Percentiles rank a stretch among this genome's conserved stretches.
phyloP scores from a whole-genome alignment of 2,888 invertebrate species.

The Clepsis dumicolana region DNA sequence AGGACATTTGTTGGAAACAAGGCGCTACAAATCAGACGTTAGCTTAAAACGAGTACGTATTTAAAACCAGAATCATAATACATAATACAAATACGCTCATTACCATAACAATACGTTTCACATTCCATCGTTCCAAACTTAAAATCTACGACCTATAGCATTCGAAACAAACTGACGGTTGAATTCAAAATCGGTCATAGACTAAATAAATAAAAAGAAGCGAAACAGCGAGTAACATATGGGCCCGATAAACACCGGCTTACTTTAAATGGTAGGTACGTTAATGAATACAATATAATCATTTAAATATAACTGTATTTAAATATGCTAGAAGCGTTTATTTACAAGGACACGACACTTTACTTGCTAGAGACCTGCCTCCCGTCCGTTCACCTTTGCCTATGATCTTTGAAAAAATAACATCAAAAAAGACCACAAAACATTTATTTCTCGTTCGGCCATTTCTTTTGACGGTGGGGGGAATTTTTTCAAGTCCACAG shows the following conservation, averaged over 20 bases:
- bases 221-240: slow-evolving; percentile 40
- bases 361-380: slow-evolving; percentile 75
- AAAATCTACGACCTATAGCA: slow-evolving; percentile 19
- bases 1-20: not conserved
- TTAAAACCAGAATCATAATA: slow-evolving; percentile 6
- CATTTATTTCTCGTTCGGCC: not conserved
- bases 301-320: slow-evolving; percentile 64
- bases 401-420: slow-evolving; percentile 25
- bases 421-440: not conserved
- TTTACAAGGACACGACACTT: slow-evolving; percentile 78
- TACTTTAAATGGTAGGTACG: slow-evolving; percentile 55
- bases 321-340: slow-evolving; percentile 77
- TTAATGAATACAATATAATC: slow-evolving; percentile 61
- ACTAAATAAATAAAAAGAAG: slow-evolving; percentile 45
- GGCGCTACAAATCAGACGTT: not conserved
- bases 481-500: slow-evolving; percentile 14
- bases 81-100: slow-evolving; percentile 17
- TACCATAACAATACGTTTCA: slow-evolving; percentile 19
- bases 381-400: slow-evolving; percentile 57
- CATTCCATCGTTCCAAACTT: slow-evolving; percentile 27
- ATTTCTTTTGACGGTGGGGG: not conserved
- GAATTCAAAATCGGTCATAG: slow-evolving; percentile 26
- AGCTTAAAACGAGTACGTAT: slow-evolving; percentile 21
- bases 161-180: slow-evolving; percentile 13
- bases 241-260: slow-evolving; percentile 42